phyloP scores from a whole-genome alignment of 2,888 invertebrate species.

The Synanthedon tipuliformis region DNA sequence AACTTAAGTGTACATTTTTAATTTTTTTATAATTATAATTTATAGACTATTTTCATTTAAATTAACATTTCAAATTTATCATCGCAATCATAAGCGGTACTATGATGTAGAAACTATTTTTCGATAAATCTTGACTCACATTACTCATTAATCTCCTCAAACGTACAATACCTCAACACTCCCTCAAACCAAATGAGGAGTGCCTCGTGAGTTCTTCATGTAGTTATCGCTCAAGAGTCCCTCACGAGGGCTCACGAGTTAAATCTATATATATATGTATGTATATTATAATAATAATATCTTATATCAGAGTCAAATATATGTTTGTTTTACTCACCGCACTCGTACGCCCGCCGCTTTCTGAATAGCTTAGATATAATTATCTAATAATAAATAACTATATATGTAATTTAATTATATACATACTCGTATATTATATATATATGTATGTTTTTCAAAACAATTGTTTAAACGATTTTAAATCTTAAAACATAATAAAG shows the following conservation, averaged over 20 bases:
- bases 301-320: not conserved
- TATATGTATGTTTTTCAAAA: no score
- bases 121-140: conserved; percentile 56
- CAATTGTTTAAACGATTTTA: no score
- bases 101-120: conserved; percentile 36
- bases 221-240: no score
- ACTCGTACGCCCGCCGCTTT: not conserved
- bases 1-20: not conserved
- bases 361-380: no score
- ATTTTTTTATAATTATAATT: no score
- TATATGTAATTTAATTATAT: no score
- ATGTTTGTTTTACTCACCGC: not conserved
- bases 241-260: not conserved
- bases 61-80: conserved; percentile 1
- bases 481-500: no score
- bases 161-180: no score
- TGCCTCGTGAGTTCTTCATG: no score
- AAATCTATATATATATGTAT: not conserved
- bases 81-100: conserved; percentile 56
- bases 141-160: conserved; percentile 16
- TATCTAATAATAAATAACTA: no score
- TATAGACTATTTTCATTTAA: not conserved
- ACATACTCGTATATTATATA: no score
- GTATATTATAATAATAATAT: not conserved
- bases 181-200: no score